These are phyloP conservation scores for Torymus texanus DNA, from an alignment of 2,888 invertebrate species.

Conservation along the genomic window DNA sequence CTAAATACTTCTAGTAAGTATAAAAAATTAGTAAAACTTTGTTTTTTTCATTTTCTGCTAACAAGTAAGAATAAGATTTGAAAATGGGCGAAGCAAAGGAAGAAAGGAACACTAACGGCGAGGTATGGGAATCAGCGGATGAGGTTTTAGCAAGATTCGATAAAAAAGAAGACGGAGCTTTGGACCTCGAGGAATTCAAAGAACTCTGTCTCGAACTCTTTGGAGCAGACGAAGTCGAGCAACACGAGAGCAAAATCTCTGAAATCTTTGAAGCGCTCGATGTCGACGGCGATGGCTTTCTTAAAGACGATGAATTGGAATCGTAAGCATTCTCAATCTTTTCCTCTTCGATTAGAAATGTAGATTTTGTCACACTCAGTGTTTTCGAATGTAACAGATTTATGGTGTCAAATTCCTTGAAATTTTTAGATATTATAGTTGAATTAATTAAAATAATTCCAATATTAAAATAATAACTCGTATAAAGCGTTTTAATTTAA, in stretches of 20 bases:
- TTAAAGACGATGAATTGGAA: constrained; percentile 87
- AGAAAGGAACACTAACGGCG: constrained; percentile 4
- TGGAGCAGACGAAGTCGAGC: constrained; percentile 59
- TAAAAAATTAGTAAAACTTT: too few species aligned
- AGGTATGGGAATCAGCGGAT: constrained; percentile 54
- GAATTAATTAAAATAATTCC: too few species aligned
- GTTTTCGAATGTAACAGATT: too few species aligned
- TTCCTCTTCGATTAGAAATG: not conserved
- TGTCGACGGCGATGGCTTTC: constrained; percentile 82
- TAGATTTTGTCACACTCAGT: too few species aligned
- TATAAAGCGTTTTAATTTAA: too few species aligned
- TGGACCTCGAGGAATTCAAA: constrained; percentile 64
- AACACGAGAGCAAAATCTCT: constrained; percentile 79
- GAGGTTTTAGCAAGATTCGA: constrained; percentile 60
- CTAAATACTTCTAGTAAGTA: too few species aligned
- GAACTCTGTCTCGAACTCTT: constrained; percentile 64
- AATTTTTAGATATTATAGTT: too few species aligned
- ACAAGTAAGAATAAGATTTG: not conserved
- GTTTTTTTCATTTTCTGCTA: too few species aligned
- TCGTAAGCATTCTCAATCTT: constrained; percentile 59
- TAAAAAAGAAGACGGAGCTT: constrained; percentile 59
- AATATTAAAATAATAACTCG: too few species aligned
- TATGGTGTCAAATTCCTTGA: too few species aligned
- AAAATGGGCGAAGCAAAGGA: constrained; percentile 10
- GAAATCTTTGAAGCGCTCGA: constrained; percentile 89